These are phyloP conservation scores for Muscina levida DNA, from an alignment of 2,888 invertebrate species.

Conservation along the genomic window DNA sequence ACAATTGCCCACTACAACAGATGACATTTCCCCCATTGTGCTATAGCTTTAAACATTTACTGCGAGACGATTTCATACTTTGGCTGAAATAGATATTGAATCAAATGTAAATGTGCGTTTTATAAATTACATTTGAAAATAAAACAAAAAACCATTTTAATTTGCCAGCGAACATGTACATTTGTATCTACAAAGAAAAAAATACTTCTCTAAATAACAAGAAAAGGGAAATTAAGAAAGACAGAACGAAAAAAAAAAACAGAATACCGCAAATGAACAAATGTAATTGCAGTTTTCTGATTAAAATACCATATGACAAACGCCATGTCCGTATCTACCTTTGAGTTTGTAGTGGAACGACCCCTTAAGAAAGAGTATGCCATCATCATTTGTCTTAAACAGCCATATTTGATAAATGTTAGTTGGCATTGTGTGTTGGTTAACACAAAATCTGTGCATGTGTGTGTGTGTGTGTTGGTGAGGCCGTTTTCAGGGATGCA, in stretches of 20 bases:
- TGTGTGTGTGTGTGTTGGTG: slow-evolving; percentile 26
- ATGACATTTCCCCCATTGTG: too few species aligned
- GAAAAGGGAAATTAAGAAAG: background rate
- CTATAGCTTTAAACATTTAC: too few species aligned
- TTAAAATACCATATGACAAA: slow-evolving; percentile 41
- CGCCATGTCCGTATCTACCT: slow-evolving; percentile 38
- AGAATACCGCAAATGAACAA: slow-evolving; percentile 2
- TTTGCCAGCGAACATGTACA: too few species aligned
- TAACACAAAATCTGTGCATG: background rate
- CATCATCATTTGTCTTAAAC: slow-evolving; percentile 30
- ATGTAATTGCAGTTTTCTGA: slow-evolving; percentile 23
- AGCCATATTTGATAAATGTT: slow-evolving; percentile 12
- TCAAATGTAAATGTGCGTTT: slow-evolving; percentile 15
- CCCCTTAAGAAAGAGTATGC: background rate
- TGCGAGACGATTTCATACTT: too few species aligned
- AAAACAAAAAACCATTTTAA: background rate
- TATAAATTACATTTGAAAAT: background rate
- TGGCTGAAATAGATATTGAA: slow-evolving; percentile 3
- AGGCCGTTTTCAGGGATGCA: slow-evolving; percentile 62
- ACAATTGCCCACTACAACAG: too few species aligned
- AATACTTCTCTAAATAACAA: too few species aligned
- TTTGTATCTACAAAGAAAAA: too few species aligned
- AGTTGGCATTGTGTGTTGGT: background rate
- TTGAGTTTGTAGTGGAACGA: background rate
- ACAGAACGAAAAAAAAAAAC: background rate